Evolutionary conservation across 2,113 vertebrate genomes (phyloP).

Genomic region (Oenanthe melanoleuca): DNA sequence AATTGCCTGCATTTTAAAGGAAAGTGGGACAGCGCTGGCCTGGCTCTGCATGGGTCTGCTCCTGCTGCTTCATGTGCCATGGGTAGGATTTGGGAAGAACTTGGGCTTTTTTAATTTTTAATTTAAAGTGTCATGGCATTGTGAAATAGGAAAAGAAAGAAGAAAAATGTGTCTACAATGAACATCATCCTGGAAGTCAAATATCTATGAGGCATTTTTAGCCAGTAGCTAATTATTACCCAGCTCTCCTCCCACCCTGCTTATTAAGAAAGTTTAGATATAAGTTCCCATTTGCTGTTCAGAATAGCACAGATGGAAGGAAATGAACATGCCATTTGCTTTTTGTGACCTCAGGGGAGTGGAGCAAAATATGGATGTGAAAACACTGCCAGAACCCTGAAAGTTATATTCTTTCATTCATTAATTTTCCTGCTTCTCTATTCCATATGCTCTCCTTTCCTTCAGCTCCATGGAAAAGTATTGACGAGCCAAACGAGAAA

Average conservation of each 20-base stretch:
- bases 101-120: neutral
- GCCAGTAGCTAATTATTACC: conserved; percentile 49
- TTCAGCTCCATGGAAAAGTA: conserved; percentile 52
- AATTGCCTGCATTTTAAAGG: neutral
- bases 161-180: neutral
- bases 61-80: neutral
- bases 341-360: conserved; percentile 56
- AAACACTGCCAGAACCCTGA: conserved; percentile 60
- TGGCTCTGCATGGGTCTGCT: neutral
- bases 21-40: neutral
- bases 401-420: conserved; percentile 64
- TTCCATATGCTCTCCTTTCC: conserved; percentile 58
- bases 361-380: conserved; percentile 60
- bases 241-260: conserved; percentile 3
- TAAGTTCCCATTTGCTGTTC: conserved; percentile 34
- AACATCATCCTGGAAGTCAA: neutral
- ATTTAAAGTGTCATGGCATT: neutral
- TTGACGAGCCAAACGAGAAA: conserved; percentile 56
- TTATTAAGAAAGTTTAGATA: conserved; percentile 60
- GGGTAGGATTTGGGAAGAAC: neutral
- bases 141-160: neutral
- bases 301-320: conserved; percentile 66
- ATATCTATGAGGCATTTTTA: neutral
- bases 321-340: conserved; percentile 70
- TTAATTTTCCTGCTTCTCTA: conserved; percentile 59